Percentiles rank a stretch among this genome's conserved stretches.
phyloP scores from a whole-genome alignment of 2,888 invertebrate species.

The Leptopilina syphax region DNA sequence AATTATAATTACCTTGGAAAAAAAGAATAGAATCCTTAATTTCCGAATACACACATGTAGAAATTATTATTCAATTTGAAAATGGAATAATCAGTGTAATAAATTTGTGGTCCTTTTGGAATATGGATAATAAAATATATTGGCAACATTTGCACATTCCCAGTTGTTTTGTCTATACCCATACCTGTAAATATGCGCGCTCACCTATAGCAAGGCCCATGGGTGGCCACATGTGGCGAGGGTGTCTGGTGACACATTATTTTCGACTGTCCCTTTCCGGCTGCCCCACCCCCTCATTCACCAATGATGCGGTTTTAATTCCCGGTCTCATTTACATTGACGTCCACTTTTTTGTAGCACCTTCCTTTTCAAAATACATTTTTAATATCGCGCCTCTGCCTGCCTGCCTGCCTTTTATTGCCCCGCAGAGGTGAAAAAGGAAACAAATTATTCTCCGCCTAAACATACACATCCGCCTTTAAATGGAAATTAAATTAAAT shows the following conservation, averaged over 20 bases:
- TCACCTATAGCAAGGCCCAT: conserved; percentile 53
- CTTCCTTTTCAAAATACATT: conserved; percentile 26
- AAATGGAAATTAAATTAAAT: no score
- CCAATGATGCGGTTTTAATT: conserved; percentile 37
- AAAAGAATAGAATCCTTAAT: no score
- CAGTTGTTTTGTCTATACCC: conserved; percentile 1
- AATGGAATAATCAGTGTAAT: neutral
- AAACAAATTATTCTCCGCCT: no score
- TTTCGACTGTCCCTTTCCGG: conserved; percentile 61
- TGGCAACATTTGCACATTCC: conserved; percentile 32
- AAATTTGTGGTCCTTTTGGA: conserved; percentile 18
- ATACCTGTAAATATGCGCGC: neutral
- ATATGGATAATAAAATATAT: conserved; percentile 25
- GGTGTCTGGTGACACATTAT: conserved; percentile 70
- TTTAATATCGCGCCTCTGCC: neutral
- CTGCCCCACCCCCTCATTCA: conserved; percentile 23
- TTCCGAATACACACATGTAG: no score
- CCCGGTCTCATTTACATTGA: conserved; percentile 37
- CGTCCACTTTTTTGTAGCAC: conserved; percentile 27
- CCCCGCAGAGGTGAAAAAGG: no score
- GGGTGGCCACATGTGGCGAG: conserved; percentile 66
- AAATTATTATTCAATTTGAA: neutral
- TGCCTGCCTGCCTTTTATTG: no score
- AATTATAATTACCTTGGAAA: no score
- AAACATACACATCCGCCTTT: no score